These are phyloP conservation scores for Micropoecilia bifurca DNA, from an alignment of 2,797 vertebrate species.

Conservation along the genomic window DNA sequence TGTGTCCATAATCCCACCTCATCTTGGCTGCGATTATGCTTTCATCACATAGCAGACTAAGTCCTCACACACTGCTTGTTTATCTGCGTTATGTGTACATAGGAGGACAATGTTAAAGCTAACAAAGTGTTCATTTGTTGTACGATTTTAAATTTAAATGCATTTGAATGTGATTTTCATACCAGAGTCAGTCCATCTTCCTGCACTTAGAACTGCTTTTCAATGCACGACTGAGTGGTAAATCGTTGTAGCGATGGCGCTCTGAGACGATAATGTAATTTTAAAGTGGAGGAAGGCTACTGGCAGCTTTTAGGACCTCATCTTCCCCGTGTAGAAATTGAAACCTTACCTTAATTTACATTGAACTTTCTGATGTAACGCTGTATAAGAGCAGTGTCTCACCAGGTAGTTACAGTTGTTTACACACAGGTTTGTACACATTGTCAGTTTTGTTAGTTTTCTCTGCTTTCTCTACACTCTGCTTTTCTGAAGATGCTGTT, in stretches of 20 bases:
- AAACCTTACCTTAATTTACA: constrained; percentile 21
- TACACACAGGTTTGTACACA: not conserved
- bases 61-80: constrained; percentile 25
- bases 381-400: constrained; percentile 49
- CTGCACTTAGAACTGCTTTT: constrained; percentile 34
- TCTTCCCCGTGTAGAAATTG: constrained; percentile 32
- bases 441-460: constrained; percentile 7
- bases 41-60: constrained; percentile 33
- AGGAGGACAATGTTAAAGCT: not conserved
- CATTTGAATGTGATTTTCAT: constrained; percentile 2
- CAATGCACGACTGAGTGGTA: not conserved
- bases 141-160: not conserved
- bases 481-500: not conserved
- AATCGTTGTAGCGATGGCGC: constrained; percentile 3
- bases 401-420: constrained; percentile 35
- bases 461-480: too few relatives aligned
- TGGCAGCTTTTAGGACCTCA: constrained; percentile 31
- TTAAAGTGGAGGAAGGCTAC: constrained; percentile 28
- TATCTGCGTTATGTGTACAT: constrained; percentile 20
- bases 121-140: not conserved
- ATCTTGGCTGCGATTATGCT: constrained; percentile 68
- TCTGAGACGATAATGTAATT: constrained; percentile 5
- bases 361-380: constrained; percentile 39
- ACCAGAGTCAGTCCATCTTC: constrained; percentile 1
- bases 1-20: constrained; percentile 72